phyloP scores from a whole-genome alignment of 2,888 invertebrate genomes.

The Strigamia transsilvanica region DNA sequence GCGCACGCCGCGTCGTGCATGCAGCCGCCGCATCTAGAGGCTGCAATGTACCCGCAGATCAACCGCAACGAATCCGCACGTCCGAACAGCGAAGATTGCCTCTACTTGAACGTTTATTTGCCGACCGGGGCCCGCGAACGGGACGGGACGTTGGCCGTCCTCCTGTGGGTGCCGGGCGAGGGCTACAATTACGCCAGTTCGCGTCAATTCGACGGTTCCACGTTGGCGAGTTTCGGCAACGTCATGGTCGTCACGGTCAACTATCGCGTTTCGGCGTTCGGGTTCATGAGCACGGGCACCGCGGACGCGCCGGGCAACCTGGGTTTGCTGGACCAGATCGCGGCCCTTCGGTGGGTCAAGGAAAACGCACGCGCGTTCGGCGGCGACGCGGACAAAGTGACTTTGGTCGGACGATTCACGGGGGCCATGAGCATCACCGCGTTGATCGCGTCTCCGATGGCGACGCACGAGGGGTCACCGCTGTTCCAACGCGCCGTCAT shows the following conservation, averaged over 20 bases:
- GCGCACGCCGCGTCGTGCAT: conserved; percentile 58
- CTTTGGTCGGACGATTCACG: conserved; percentile 61
- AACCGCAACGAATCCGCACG: conserved; percentile 49
- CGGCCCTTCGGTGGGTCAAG: conserved; percentile 62
- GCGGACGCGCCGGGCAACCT: conserved; percentile 61
- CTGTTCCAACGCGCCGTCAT: conserved; percentile 60
- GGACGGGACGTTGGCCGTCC: conserved; percentile 67
- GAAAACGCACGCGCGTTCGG: conserved; percentile 61
- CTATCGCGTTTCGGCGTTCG: conserved; percentile 68
- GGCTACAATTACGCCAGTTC: conserved; percentile 66
- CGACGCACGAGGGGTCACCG: conserved; percentile 53
- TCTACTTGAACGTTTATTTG: conserved; percentile 82
- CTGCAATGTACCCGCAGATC: conserved; percentile 58
- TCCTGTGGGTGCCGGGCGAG: conserved; percentile 69
- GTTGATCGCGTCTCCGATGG: conserved; percentile 56
- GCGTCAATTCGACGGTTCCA: conserved; percentile 68
- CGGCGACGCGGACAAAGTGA: conserved; percentile 61
- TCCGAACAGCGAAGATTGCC: conserved; percentile 74
- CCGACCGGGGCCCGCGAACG: conserved; percentile 67
- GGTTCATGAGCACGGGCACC: conserved; percentile 62
- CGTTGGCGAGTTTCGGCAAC: conserved; percentile 66
- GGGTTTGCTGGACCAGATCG: conserved; percentile 62
- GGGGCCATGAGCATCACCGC: conserved; percentile 61
- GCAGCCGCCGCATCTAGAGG: conserved; percentile 59
- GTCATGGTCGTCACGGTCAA: conserved; percentile 69